Percentiles rank a stretch among this genome's conserved stretches.
phyloP scores from a whole-genome alignment of 1,140 invertebrate genomes.

The Heliconius hewitsoni region DNA sequence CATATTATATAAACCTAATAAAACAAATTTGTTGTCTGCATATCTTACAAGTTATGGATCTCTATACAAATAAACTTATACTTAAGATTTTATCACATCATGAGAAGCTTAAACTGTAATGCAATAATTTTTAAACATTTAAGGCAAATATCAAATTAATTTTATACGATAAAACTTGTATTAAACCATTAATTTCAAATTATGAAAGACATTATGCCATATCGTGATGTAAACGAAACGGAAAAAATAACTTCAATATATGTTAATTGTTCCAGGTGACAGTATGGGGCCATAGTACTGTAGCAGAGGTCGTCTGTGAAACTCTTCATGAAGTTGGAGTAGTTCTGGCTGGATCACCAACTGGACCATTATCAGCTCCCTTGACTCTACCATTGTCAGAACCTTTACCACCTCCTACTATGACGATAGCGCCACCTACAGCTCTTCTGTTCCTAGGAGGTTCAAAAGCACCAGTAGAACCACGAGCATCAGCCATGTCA shows the following conservation, averaged over 20 bases:
- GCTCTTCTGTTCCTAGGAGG: constrained; percentile 84
- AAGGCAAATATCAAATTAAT: background rate
- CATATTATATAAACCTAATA: constrained; percentile 35
- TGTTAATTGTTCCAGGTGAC: constrained; percentile 61
- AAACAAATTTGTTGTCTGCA: constrained; percentile 23
- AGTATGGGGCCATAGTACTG: constrained; percentile 65
- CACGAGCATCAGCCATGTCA: constrained; percentile 81
- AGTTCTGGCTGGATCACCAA: constrained; percentile 59
- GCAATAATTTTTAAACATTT: background rate
- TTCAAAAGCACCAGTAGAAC: constrained; percentile 84
- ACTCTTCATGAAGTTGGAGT: constrained; percentile 67
- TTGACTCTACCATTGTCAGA: constrained; percentile 53
- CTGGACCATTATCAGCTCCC: constrained; percentile 62
- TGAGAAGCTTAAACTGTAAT: constrained; percentile 8
- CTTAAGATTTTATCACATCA: constrained; percentile 28
- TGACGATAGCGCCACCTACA: constrained; percentile 68
- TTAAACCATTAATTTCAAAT: background rate
- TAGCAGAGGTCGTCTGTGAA: constrained; percentile 70
- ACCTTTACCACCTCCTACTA: constrained; percentile 54
- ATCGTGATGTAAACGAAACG: background rate
- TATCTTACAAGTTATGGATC: constrained; percentile 10
- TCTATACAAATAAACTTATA: constrained; percentile 26
- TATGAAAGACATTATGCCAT: background rate
- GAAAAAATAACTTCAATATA: background rate
- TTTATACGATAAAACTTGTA: background rate